A percentile compares a stretch with the other conserved stretches of the same genome.
These are phyloP conservation scores for Mesembrinibis cayennensis DNA, from an alignment of 2,113 vertebrate species.

Conservation along the genomic window DNA sequence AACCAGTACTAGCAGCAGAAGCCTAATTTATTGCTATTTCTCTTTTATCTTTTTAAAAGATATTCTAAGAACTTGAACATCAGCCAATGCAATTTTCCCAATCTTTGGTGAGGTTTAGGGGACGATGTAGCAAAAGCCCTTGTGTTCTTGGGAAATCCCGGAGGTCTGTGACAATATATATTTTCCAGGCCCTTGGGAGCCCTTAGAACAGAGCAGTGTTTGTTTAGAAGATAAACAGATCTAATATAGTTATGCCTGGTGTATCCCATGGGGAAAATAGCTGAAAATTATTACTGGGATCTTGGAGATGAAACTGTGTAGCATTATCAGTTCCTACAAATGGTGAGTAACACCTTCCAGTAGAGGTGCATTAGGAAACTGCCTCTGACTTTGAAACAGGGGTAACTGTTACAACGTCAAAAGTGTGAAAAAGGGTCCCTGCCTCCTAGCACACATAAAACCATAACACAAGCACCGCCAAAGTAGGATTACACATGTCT, in stretches of 20 bases:
- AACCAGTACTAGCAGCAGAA: not conserved
- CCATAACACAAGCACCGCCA: not conserved
- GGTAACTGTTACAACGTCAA: too few species aligned
- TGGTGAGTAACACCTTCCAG: not conserved
- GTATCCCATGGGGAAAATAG: not conserved
- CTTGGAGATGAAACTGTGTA: not conserved
- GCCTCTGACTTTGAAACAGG: not conserved
- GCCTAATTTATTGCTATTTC: not conserved
- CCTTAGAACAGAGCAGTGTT: not conserved
- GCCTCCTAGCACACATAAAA: not conserved
- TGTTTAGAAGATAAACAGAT: conserved; percentile 29
- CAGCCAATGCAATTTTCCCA: not conserved
- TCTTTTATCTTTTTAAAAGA: not conserved
- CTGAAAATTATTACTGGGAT: not conserved
- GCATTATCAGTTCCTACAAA: not conserved
- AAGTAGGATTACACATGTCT: fast-evolving
- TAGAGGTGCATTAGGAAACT: not conserved
- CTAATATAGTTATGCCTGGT: not conserved
- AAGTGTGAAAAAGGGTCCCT: not conserved
- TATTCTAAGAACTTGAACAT: not conserved
- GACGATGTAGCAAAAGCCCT: not conserved
- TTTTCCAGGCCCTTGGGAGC: not conserved
- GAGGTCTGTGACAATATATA: not conserved
- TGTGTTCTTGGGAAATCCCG: conserved; percentile 6
- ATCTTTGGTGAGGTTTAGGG: not conserved